These are phyloP conservation scores for Leptopilina drosophilae DNA, from an alignment of 2,888 invertebrate species.

Conservation along the genomic window DNA sequence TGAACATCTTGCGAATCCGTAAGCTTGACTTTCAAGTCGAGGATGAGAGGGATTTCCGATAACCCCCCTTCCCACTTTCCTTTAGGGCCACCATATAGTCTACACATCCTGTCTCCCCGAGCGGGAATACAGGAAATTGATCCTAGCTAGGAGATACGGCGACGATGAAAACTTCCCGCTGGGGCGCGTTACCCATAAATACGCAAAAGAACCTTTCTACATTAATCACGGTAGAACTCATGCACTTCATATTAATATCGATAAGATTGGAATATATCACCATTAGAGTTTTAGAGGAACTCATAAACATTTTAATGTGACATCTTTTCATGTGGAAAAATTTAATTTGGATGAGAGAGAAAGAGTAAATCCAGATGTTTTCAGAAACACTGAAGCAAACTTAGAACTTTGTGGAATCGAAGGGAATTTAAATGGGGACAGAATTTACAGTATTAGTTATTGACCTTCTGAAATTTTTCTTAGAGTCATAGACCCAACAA, in stretches of 20 bases:
- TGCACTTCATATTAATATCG: slow-evolving; percentile 28
- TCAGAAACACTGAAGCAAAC: too few species aligned
- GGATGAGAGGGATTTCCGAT: slow-evolving; percentile 57
- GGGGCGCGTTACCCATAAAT: slow-evolving; percentile 28
- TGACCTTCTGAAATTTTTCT: too few species aligned
- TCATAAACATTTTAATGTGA: not conserved
- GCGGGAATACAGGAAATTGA: slow-evolving; percentile 58
- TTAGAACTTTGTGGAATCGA: too few species aligned
- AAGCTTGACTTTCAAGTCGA: slow-evolving; percentile 50
- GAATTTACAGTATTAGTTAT: too few species aligned
- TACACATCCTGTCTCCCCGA: slow-evolving; percentile 36
- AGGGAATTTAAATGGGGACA: too few species aligned
- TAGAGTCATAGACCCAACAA: too few species aligned
- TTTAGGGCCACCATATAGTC: slow-evolving; percentile 15
- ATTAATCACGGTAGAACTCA: slow-evolving; percentile 26
- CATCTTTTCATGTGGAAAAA: too few species aligned
- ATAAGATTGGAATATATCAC: not conserved
- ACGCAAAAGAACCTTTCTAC: slow-evolving; percentile 22
- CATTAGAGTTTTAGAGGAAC: not conserved
- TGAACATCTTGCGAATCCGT: slow-evolving; percentile 41
- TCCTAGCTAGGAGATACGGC: slow-evolving; percentile 54
- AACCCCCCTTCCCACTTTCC: slow-evolving; percentile 45
- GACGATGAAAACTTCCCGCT: slow-evolving; percentile 54
- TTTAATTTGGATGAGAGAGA: too few species aligned
- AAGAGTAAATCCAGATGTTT: too few species aligned